A percentile compares a stretch with the other conserved stretches of the same genome.
These are phyloP conservation scores for Exocentrus adspersus DNA, from an alignment of 2,888 invertebrate genomes.

Conservation along the genomic window DNA sequence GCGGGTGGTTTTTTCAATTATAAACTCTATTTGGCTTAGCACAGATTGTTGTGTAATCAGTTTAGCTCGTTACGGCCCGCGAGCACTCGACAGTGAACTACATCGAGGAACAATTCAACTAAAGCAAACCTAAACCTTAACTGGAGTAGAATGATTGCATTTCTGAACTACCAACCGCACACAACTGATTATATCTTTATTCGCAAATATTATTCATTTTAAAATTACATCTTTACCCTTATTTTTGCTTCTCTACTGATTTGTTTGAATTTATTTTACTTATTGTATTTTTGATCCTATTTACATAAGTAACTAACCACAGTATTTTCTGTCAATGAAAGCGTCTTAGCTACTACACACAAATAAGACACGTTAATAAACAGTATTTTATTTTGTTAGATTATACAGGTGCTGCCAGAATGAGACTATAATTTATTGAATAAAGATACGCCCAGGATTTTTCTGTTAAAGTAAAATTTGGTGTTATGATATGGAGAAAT, in stretches of 20 bases:
- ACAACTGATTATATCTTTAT: conserved; percentile 48
- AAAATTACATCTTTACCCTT: conserved; percentile 44
- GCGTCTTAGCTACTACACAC: no score
- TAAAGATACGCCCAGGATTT: no score
- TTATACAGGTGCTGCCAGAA: no score
- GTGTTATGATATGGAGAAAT: no score
- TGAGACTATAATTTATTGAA: no score
- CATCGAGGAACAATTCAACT: conserved; percentile 64
- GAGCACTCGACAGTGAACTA: conserved; percentile 64
- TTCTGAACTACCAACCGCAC: conserved; percentile 57
- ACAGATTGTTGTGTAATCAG: conserved; percentile 66
- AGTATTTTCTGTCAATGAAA: no score
- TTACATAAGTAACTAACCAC: no score
- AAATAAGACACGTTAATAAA: no score
- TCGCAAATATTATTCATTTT: conserved; percentile 58
- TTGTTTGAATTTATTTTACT: no score
- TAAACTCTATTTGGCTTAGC: conserved; percentile 67
- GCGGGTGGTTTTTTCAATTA: conserved; percentile 65
- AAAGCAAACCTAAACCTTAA: conserved; percentile 66
- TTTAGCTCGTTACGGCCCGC: conserved; percentile 64
- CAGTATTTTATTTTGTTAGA: no score
- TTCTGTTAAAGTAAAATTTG: no score
- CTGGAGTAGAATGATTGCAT: conserved; percentile 66
- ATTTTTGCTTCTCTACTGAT: conserved; percentile 32
- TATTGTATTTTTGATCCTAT: no score